phyloP scores from a whole-genome alignment of 2,797 vertebrate genomes.

The Tokudaia muenninki region DNA sequence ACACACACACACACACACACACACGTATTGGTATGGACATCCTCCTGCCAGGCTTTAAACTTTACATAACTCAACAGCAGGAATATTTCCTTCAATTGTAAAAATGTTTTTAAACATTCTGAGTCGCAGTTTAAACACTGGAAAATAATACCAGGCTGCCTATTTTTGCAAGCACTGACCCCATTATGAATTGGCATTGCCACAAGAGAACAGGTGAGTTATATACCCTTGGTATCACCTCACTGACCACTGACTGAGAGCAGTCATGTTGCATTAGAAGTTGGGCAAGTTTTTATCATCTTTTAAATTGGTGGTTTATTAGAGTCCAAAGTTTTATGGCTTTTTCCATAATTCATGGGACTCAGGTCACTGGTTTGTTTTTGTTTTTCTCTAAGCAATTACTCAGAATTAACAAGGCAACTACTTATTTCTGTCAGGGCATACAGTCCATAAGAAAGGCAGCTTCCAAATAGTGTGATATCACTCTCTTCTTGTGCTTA shows the following conservation, averaged over 20 bases:
- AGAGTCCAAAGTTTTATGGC: background rate
- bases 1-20: too few species aligned
- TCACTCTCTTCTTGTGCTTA: background rate
- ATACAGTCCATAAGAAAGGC: constrained; percentile 61
- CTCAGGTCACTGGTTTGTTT: background rate
- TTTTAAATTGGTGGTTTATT: background rate
- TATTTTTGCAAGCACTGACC: constrained; percentile 89
- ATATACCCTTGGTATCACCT: background rate
- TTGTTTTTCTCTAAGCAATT: background rate
- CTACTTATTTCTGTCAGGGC: background rate
- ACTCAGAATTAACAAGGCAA: constrained; percentile 26
- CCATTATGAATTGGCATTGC: constrained; percentile 90
- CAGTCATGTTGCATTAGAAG: background rate
- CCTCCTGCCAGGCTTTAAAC: background rate
- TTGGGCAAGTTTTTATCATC: background rate
- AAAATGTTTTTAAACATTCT: constrained; percentile 60
- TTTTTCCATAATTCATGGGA: constrained; percentile 12
- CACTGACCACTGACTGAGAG: background rate
- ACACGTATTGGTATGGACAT: background rate
- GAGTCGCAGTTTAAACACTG: background rate
- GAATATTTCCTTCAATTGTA: background rate
- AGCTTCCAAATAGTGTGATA: background rate
- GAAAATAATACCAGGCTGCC: constrained; percentile 45
- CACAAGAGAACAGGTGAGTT: constrained; percentile 91
- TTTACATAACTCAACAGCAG: background rate